Percentiles rank a stretch among this genome's conserved stretches.
These are phyloP conservation scores for Forbesichthys agassizii DNA, from an alignment of 2,113 vertebrate species.

Conservation along the genomic window DNA sequence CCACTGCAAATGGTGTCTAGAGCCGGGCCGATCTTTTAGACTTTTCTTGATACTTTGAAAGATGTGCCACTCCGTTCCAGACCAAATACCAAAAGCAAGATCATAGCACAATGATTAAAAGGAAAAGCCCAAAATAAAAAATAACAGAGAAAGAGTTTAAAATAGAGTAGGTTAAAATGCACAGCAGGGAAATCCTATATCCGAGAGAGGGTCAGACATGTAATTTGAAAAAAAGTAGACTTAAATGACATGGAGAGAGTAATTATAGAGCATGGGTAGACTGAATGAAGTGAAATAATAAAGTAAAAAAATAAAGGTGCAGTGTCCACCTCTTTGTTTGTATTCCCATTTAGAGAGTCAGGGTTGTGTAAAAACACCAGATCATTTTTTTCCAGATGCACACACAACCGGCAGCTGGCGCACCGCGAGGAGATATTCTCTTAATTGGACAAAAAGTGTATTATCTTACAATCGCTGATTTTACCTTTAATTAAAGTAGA, in stretches of 20 bases:
- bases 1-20: background rate
- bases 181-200: slow-evolving; percentile 75
- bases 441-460: too few species aligned
- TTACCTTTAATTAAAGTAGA: too few species aligned
- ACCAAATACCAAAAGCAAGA: slow-evolving; percentile 68
- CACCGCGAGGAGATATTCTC: too few species aligned
- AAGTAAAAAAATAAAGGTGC: slow-evolving; percentile 5
- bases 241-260: slow-evolving; percentile 71
- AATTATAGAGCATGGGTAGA: slow-evolving; percentile 77
- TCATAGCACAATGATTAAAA: slow-evolving; percentile 71
- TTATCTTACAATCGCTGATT: too few species aligned
- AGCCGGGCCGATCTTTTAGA: slow-evolving; percentile 8
- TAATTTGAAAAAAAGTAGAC: slow-evolving; percentile 76
- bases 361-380: too few species aligned
- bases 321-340: too few species aligned
- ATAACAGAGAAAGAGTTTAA: slow-evolving; percentile 77
- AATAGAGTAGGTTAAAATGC: slow-evolving; percentile 76
- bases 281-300: slow-evolving; percentile 76
- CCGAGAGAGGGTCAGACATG: slow-evolving; percentile 71
- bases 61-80: slow-evolving; percentile 55
- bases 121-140: slow-evolving; percentile 77
- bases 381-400: too few species aligned
- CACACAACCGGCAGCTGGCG: too few species aligned
- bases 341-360: too few species aligned
- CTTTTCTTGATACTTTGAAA: slow-evolving; percentile 41